Evolutionary conservation across 1,140 invertebrate genomes (phyloP).

Genomic region (Drepana arcuata): DNA sequence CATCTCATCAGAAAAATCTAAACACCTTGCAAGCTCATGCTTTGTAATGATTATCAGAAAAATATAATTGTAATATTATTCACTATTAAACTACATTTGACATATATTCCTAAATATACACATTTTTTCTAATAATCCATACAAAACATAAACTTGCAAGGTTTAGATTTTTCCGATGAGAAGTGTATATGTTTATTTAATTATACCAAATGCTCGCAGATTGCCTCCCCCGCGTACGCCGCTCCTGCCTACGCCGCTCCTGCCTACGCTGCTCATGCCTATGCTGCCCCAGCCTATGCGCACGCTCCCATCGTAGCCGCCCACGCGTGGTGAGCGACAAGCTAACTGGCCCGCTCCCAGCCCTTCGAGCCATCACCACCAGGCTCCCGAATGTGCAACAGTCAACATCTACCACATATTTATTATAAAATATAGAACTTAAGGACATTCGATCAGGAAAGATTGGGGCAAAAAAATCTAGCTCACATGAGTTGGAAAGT

Average conservation of each 20-base stretch:
- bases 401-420: constrained; percentile 30
- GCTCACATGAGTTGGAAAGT: constrained; percentile 20
- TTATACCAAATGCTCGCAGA: too few relatives aligned
- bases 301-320: constrained; percentile 45
- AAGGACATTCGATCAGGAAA: constrained; percentile 11
- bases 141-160: too few relatives aligned
- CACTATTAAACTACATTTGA: too few relatives aligned
- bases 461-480: constrained; percentile 24
- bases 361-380: constrained; percentile 13
- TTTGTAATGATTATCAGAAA: too few relatives aligned
- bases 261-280: constrained; percentile 28
- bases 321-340: constrained; percentile 44
- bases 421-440: constrained; percentile 19
- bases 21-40: too few relatives aligned
- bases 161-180: too few relatives aligned
- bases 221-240: background rate
- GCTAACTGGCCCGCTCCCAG: constrained; percentile 3
- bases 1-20: too few relatives aligned
- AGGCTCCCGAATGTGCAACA: constrained; percentile 38
- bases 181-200: too few relatives aligned
- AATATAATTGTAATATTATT: too few relatives aligned
- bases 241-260: background rate
- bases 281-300: constrained; percentile 36
- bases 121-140: too few relatives aligned
- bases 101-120: too few relatives aligned